A percentile compares a stretch with the other conserved stretches of the same genome.
Conservation (phyloP, 1,140 invertebrate genomes). For the Aradophagus sp. region DNA sequence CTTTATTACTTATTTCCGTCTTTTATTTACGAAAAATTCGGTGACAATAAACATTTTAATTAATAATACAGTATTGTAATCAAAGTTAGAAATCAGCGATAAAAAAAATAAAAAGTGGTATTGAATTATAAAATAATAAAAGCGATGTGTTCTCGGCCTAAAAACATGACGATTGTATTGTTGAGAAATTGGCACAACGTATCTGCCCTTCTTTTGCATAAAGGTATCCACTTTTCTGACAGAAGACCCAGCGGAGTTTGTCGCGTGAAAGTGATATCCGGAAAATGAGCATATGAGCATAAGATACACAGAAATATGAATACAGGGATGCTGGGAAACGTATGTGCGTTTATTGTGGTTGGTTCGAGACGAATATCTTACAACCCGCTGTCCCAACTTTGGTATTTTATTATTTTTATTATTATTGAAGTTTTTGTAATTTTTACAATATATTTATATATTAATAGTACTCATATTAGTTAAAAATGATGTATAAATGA, state of each 20-base stretch:
- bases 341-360: background rate
- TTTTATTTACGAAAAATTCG: too few species aligned
- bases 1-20: too few species aligned
- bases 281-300: constrained; percentile 22
- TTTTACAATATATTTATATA: too few species aligned
- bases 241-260: constrained; percentile 28
- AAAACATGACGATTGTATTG: constrained; percentile 37
- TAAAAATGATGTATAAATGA: too few species aligned
- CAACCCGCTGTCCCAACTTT: too few species aligned
- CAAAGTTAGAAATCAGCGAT: constrained; percentile 6
- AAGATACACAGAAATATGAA: constrained; percentile 11
- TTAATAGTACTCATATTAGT: too few species aligned
- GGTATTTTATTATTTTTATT: too few species aligned
- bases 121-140: constrained; percentile 11
- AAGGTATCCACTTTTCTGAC: constrained; percentile 16
- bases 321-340: background rate
- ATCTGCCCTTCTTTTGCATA: constrained; percentile 31
- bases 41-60: background rate
- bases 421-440: too few species aligned
- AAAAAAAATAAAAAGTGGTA: constrained; percentile 6
- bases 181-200: constrained; percentile 21
- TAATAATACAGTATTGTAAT: constrained; percentile 1
- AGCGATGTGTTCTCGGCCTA: constrained; percentile 29
- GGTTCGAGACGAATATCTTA: too few species aligned
- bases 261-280: constrained; percentile 23